Conservation (phyloP, 2,888 invertebrate species). For the Lepidonotus clava region DNA sequence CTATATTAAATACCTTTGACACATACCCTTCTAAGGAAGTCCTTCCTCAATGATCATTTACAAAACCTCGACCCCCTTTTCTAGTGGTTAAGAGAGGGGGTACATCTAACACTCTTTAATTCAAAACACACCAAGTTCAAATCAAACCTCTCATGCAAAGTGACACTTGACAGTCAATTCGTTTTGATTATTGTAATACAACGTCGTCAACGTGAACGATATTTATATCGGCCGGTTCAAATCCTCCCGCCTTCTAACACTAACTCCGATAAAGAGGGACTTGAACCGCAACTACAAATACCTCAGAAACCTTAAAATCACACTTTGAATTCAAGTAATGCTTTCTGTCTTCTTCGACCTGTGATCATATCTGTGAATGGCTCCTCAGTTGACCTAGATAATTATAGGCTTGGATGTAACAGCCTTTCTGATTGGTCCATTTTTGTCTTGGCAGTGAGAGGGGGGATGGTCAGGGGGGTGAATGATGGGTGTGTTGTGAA, state of each 20-base stretch:
- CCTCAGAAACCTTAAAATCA: background rate
- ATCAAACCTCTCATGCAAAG: background rate
- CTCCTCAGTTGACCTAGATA: background rate
- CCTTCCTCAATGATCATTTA: background rate
- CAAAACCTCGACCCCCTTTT: background rate
- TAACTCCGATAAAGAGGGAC: background rate
- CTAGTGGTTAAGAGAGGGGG: too few species aligned
- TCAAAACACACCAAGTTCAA: constrained; percentile 7
- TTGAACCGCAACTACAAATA: background rate
- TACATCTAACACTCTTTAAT: background rate
- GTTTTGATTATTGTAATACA: background rate
- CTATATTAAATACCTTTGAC: too few species aligned
- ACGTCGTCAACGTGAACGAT: background rate
- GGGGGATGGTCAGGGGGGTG: constrained; percentile 3
- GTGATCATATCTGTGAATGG: background rate
- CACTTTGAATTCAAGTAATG: background rate
- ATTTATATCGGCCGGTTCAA: background rate
- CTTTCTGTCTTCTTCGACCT: background rate
- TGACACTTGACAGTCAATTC: background rate
- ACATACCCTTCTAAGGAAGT: too few species aligned
- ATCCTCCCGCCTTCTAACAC: background rate
- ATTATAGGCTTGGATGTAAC: background rate
- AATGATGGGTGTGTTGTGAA: background rate
- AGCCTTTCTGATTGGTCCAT: background rate
- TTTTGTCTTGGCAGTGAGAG: constrained; percentile 10